Evolutionary conservation across 2,888 invertebrate species (phyloP), one percentile per base, ranked within the genome.

Genomic region (Hirtodrosophila alboralis): DNA sequence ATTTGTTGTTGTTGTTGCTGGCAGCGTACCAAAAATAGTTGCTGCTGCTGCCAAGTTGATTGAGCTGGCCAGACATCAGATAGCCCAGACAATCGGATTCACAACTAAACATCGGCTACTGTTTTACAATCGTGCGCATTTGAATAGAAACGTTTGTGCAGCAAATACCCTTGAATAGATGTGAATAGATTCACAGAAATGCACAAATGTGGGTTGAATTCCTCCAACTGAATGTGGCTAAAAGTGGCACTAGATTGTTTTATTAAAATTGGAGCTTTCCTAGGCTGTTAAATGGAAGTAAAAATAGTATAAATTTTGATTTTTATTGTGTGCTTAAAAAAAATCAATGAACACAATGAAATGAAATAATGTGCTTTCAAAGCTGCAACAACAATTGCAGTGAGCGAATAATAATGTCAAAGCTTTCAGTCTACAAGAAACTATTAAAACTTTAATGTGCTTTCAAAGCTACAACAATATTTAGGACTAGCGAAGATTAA

Each of bases 21-120:
- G 26, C 36, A 10, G 12, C 23, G 34, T 12, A 5, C n/a, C n/a
- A n/a, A n/a, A n/a, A n/a, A 37, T 12, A 5, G 30, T 9, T 28
- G 34, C 12, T 41, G 23, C 28, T 53, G 67, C 61, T 47, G 71
- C 49, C 47, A 66, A 23, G 66, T 74, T 84, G 84, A 76, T 84
- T 79, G 84, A 78, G 83, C 75, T 60, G 49, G 56, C 58, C 43
- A 64, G 57, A 58, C 62, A n/a, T n/a, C n/a, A 59, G 61, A 59
- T 54, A 48, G 34, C 43, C 44, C 47, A 62, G 48, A 56, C 71
- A 71, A 56, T 51, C 49, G 48, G 53, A 66, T 34, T n/a, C 69
- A 59, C 28, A 34, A 31, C 48, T 33, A 30, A 28, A 28, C 52
- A 49, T 53, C 60, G 31, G 73, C 78, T 77, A 69, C 83, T 74